These are phyloP conservation scores for Galaxias olidus DNA, from an alignment of 2,797 vertebrate species.

Conservation along the genomic window DNA sequence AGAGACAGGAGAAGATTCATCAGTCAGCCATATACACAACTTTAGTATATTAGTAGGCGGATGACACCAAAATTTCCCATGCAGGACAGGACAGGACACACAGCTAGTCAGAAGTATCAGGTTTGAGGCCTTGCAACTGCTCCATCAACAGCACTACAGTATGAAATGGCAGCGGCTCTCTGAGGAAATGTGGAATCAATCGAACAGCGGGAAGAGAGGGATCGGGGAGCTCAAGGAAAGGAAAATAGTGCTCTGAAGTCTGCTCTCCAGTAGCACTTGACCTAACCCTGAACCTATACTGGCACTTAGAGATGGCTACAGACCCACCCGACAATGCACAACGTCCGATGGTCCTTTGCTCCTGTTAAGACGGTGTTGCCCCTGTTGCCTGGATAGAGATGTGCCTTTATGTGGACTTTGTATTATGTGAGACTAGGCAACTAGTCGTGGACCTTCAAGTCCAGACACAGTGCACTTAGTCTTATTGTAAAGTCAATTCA, in stretches of 20 bases:
- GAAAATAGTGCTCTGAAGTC: conserved; percentile 39
- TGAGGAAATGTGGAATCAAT: conserved; percentile 36
- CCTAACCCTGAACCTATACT: conserved; percentile 34
- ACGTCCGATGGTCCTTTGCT: conserved; percentile 41
- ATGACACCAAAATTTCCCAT: conserved; percentile 23
- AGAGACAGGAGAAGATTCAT: conserved; percentile 43
- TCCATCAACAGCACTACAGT: conserved; percentile 30
- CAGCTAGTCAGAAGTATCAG: conserved; percentile 25
- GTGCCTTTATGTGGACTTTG: conserved; percentile 35
- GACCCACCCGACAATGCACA: conserved; percentile 36
- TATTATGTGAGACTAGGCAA: conserved; percentile 13
- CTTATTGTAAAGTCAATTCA: background rate
- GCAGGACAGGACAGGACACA: conserved; percentile 12
- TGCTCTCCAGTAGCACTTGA: conserved; percentile 33
- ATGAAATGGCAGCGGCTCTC: conserved; percentile 28
- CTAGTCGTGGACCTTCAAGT: conserved; percentile 35
- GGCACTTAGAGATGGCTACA: conserved; percentile 42
- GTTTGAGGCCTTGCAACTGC: conserved; percentile 29
- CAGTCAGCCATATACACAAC: conserved; percentile 32
- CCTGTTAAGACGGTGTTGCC: conserved; percentile 1
- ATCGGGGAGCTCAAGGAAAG: conserved; percentile 41
- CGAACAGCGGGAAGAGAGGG: conserved; percentile 32
- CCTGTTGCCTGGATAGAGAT: conserved; percentile 21
- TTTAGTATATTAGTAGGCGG: conserved; percentile 29
- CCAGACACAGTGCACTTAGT: conserved; percentile 33